Percentiles rank a stretch among this genome's conserved stretches.
Evolutionary conservation across 2,797 vertebrate species (phyloP).

Genomic region (Remorina albescens): DNA sequence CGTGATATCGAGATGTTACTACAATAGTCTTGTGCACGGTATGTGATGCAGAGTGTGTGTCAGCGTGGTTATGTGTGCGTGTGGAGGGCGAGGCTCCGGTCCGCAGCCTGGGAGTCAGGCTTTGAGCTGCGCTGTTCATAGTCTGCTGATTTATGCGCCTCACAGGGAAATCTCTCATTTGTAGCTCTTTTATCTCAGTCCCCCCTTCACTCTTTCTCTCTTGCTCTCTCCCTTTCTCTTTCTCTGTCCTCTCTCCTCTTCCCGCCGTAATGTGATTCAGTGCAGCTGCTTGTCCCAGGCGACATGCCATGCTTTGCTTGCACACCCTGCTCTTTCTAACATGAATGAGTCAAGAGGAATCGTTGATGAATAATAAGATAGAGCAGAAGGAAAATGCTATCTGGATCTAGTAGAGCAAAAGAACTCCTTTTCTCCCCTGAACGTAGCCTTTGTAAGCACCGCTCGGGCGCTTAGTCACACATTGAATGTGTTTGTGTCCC

Average conservation of each 20-base stretch:
- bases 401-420: constrained; percentile 77
- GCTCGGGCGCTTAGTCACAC: constrained; percentile 76
- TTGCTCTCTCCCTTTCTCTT: constrained; percentile 48
- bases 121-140: constrained; percentile 79
- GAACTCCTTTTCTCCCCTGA: constrained; percentile 71
- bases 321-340: constrained; percentile 73
- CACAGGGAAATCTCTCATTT: constrained; percentile 85
- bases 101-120: constrained; percentile 75
- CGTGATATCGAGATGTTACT: constrained; percentile 48
- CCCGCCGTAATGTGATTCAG: constrained; percentile 78
- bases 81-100: constrained; percentile 61
- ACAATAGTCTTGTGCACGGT: constrained; percentile 41
- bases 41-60: constrained; percentile 28
- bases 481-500: constrained; percentile 79
- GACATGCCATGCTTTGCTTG: constrained; percentile 75
- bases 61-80: constrained; percentile 46
- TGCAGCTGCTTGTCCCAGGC: constrained; percentile 78
- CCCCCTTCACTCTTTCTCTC: constrained; percentile 51
- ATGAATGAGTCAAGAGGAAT: constrained; percentile 79
- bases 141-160: constrained; percentile 82
- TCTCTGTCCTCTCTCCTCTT: constrained; percentile 66
- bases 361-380: constrained; percentile 80
- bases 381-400: constrained; percentile 75
- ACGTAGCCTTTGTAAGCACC: constrained; percentile 75
- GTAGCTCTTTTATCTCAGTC: constrained; percentile 82